These are phyloP conservation scores for Tychaedon coryphoeus DNA, from an alignment of 2,113 vertebrate species.

Conservation along the genomic window DNA sequence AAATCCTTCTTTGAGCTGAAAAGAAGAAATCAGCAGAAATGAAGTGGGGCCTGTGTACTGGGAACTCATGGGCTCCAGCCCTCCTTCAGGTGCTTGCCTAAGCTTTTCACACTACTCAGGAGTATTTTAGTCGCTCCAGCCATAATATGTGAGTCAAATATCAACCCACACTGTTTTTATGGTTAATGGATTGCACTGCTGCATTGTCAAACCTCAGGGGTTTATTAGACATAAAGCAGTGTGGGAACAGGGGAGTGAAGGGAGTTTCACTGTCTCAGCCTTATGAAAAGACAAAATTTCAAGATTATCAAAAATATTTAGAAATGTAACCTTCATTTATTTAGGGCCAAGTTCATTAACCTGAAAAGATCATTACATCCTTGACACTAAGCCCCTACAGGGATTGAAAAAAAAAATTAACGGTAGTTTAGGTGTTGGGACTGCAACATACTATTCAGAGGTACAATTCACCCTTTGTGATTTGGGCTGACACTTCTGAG, in stretches of 20 bases:
- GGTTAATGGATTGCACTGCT: not conserved
- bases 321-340: not conserved
- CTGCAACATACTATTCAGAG: not conserved
- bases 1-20: not conserved
- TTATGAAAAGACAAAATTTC: not conserved
- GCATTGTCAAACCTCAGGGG: not conserved
- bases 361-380: not conserved
- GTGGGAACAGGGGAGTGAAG: not conserved
- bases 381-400: not conserved
- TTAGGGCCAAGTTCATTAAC: not conserved
- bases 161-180: not conserved
- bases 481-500: not conserved
- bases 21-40: not conserved
- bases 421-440: not conserved
- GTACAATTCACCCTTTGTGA: not conserved
- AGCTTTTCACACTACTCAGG: not conserved
- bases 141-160: not conserved
- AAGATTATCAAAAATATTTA: not conserved
- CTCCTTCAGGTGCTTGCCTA: not conserved
- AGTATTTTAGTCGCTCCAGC: not conserved
- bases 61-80: not conserved
- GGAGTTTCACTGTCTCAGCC: not conserved
- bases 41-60: not conserved
- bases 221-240: not conserved
- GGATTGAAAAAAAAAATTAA: not conserved